Conservation (phyloP, 1,140 invertebrate species). For the Diorhabda sublineata region DNA sequence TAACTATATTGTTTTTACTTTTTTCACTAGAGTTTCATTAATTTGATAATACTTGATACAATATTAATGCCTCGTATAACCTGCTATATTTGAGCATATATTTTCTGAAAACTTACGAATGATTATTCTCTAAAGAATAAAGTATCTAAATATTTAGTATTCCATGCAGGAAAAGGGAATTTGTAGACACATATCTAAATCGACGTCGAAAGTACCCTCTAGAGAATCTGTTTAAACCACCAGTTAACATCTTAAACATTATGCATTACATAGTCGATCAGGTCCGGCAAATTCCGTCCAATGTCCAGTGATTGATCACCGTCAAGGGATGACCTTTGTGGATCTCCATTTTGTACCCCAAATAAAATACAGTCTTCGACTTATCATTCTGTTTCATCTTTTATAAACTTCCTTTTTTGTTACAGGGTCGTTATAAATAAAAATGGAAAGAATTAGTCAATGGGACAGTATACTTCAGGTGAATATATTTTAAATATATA, state of each 20-base stretch:
- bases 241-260: slow-evolving; percentile 48
- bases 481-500: too few relatives aligned
- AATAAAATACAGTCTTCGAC: slow-evolving; percentile 39
- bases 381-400: slow-evolving; percentile 41
- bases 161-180: slow-evolving; percentile 21
- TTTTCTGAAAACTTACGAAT: too few relatives aligned
- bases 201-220: slow-evolving; percentile 40
- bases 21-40: too few relatives aligned
- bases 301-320: slow-evolving; percentile 46
- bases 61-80: too few relatives aligned
- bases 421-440: neutral
- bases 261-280: slow-evolving; percentile 47
- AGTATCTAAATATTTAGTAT: slow-evolving; percentile 1
- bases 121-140: too few relatives aligned
- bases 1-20: too few relatives aligned
- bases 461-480: too few relatives aligned
- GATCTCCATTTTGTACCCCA: slow-evolving; percentile 24
- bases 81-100: too few relatives aligned
- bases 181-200: slow-evolving; percentile 36
- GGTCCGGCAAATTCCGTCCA: slow-evolving; percentile 29
- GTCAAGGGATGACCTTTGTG: slow-evolving; percentile 33
- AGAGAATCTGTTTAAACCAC: slow-evolving; percentile 45
- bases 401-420: slow-evolving; percentile 37
- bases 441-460: too few relatives aligned
- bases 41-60: too few relatives aligned